Conservation (phyloP, 2,113 vertebrate species). For the Festucalex cinctus region DNA sequence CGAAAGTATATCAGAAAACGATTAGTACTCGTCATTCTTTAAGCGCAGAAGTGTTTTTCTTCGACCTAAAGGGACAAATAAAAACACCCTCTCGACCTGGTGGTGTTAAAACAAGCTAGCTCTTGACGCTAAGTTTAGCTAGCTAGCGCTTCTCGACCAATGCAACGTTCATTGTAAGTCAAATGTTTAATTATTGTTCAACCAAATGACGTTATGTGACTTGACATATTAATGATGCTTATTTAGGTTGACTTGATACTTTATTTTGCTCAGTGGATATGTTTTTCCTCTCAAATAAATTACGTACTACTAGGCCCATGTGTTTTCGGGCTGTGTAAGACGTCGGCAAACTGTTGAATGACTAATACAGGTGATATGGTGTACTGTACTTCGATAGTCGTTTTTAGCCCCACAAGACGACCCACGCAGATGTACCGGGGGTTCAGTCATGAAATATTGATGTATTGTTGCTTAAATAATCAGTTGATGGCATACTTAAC, state of each 20-base stretch:
- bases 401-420: no score
- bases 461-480: no score
- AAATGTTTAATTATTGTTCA: neutral
- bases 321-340: neutral
- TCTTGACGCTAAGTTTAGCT: slow-evolving; percentile 40
- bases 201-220: neutral
- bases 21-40: fast-evolving
- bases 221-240: neutral
- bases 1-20: neutral
- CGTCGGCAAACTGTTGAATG: neutral
- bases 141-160: slow-evolving; percentile 23
- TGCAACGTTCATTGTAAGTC: slow-evolving; percentile 44
- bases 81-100: neutral
- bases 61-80: neutral
- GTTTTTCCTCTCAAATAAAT: neutral
- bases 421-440: no score
- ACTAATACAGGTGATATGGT: neutral
- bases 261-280: neutral
- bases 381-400: no score
- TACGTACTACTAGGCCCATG: neutral
- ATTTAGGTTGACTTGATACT: neutral
- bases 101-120: slow-evolving; percentile 12
- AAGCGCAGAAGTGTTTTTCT: neutral
- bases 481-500: no score
- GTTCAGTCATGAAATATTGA: no score